Percentiles rank a stretch among this genome's conserved stretches.
Evolutionary conservation across 1,140 invertebrate species (phyloP).

Genomic region (Eufriesea mexicana): DNA sequence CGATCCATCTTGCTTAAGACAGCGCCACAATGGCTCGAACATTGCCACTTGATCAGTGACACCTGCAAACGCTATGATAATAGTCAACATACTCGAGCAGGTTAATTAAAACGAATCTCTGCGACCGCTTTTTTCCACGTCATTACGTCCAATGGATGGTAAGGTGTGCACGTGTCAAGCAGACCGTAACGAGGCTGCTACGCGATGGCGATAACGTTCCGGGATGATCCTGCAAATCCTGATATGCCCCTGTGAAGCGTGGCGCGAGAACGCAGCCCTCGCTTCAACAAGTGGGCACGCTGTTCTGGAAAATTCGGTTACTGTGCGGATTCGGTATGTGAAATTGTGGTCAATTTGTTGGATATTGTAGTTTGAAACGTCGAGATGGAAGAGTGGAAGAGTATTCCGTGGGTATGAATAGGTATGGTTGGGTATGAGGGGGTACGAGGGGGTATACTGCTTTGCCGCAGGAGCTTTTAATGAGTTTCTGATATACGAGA

Average conservation of each 20-base stretch:
- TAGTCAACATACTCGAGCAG: not conserved
- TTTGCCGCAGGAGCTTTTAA: too few species aligned
- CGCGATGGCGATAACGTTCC: slow-evolving; percentile 24
- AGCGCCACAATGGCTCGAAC: not conserved
- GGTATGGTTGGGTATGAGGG: too few species aligned
- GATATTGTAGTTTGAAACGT: too few species aligned
- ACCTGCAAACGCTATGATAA: not conserved
- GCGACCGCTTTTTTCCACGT: slow-evolving; percentile 34
- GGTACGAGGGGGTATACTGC: too few species aligned
- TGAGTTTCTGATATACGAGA: too few species aligned
- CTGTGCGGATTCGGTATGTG: not conserved
- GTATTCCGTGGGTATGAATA: too few species aligned
- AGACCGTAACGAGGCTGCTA: slow-evolving; percentile 37
- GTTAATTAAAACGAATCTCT: slow-evolving; percentile 57
- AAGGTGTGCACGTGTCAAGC: slow-evolving; percentile 42
- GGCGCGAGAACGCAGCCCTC: not conserved
- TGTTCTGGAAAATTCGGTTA: not conserved
- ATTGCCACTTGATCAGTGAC: not conserved
- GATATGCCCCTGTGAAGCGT: slow-evolving; percentile 19
- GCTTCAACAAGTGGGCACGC: slow-evolving; percentile 1
- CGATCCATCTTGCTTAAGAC: not conserved
- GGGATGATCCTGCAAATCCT: slow-evolving; percentile 47
- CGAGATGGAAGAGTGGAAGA: too few species aligned
- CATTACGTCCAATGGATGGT: slow-evolving; percentile 45
- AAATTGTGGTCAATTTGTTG: not conserved